Conservation (phyloP, 2,888 invertebrate species). For the Monoplex corrugatus region DNA sequence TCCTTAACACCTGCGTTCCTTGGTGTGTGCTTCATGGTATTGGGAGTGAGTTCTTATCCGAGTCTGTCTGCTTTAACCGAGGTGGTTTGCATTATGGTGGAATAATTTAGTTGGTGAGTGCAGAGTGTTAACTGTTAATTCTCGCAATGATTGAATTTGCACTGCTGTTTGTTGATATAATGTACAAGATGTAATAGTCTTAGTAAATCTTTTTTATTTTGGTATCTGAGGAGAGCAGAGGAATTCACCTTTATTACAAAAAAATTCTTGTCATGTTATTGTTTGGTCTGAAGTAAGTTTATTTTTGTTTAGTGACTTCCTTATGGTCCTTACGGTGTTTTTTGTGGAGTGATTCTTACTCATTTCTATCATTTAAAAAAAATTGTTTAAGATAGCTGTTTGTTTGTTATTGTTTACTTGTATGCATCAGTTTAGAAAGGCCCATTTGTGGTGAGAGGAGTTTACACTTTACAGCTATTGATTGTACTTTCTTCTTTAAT, state of each 20-base stretch:
- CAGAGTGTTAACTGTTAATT: neutral
- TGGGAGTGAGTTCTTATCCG: neutral
- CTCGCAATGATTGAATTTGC: neutral
- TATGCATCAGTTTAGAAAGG: no score
- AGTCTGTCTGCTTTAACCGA: neutral
- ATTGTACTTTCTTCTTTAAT: no score
- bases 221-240: neutral
- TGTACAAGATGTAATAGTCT: no score
- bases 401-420: no score
- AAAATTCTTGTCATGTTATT: neutral
- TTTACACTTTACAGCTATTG: no score
- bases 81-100: neutral
- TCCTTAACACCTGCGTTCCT: neutral
- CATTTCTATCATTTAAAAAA: no score
- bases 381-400: no score
- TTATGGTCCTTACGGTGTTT: no score
- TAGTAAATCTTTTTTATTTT: no score
- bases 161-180: neutral
- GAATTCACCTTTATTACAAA: neutral
- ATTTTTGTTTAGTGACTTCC: neutral
- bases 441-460: no score
- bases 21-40: neutral
- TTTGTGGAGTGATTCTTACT: no score
- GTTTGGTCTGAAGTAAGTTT: neutral
- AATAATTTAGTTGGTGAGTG: neutral